phyloP scores from a whole-genome alignment of 2,888 invertebrate species.

The Mythimna albipuncta region DNA sequence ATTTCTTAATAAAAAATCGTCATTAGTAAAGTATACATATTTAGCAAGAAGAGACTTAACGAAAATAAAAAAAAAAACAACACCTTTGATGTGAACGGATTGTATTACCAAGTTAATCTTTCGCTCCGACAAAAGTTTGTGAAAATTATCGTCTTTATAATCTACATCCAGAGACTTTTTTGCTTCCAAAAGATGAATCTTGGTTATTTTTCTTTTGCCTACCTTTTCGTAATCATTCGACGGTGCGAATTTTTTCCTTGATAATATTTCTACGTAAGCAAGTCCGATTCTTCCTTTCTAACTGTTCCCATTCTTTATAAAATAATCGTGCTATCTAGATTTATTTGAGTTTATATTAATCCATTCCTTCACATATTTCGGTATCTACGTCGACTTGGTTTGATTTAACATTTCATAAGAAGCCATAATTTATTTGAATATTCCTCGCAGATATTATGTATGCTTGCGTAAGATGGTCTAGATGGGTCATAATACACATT shows the following conservation, averaged over 20 bases:
- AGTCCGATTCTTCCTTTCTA: slow-evolving; percentile 20
- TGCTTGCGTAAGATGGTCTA: slow-evolving; percentile 52
- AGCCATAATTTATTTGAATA: slow-evolving; percentile 56
- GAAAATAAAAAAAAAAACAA: slow-evolving; percentile 7
- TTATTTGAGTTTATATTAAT: slow-evolving; percentile 52
- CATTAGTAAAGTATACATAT: slow-evolving; percentile 9
- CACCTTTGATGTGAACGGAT: slow-evolving; percentile 30
- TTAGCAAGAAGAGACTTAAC: background rate
- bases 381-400: slow-evolving; percentile 30
- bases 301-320: slow-evolving; percentile 36
- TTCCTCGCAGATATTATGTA: slow-evolving; percentile 51
- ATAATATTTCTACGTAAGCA: slow-evolving; percentile 30
- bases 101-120: slow-evolving; percentile 29
- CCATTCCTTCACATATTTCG: slow-evolving; percentile 40
- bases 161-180: slow-evolving; percentile 28
- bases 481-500: slow-evolving; percentile 61
- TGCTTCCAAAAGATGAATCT: slow-evolving; percentile 6
- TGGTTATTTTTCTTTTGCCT: slow-evolving; percentile 8
- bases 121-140: slow-evolving; percentile 32
- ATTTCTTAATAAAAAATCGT: background rate
- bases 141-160: slow-evolving; percentile 25
- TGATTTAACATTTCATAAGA: slow-evolving; percentile 53
- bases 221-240: slow-evolving; percentile 26
- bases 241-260: slow-evolving; percentile 18
- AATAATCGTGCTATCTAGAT: slow-evolving; percentile 37